These are phyloP conservation scores for Hemiprocne comata DNA, from an alignment of 2,113 vertebrate genomes.

Conservation along the genomic window DNA sequence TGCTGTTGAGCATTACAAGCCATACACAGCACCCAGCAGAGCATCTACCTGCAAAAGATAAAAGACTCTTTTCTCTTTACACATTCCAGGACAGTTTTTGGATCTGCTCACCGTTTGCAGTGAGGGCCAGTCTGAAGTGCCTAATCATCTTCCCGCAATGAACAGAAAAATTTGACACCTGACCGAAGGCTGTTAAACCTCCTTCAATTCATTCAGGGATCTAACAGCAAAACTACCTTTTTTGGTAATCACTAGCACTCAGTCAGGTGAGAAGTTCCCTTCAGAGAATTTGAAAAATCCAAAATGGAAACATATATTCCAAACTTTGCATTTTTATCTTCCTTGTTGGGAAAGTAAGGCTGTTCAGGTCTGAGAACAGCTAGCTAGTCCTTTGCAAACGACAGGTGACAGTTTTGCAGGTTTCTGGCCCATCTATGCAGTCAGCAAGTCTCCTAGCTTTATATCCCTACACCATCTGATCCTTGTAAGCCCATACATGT, in stretches of 20 bases:
- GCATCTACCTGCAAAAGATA: neutral
- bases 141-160: accelerated
- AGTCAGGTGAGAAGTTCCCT: neutral
- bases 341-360: neutral
- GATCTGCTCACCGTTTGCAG: accelerated
- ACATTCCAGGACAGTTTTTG: neutral
- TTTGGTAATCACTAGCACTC: neutral
- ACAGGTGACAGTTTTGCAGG: neutral
- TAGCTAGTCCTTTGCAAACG: neutral
- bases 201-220: neutral
- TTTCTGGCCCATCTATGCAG: neutral
- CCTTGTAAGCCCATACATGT: constrained; percentile 29
- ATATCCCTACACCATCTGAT: neutral
- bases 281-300: neutral
- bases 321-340: neutral
- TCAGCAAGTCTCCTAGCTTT: neutral
- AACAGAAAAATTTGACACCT: neutral
- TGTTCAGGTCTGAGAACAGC: neutral
- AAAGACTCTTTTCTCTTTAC: neutral
- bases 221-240: neutral
- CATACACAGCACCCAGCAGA: neutral
- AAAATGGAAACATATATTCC: neutral
- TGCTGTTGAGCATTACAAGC: neutral
- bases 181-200: neutral
- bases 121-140: neutral